A percentile compares a stretch with the other conserved stretches of the same genome.
Conservation (phyloP, 2,797 vertebrate genomes). For the Antennarius maculatus region DNA sequence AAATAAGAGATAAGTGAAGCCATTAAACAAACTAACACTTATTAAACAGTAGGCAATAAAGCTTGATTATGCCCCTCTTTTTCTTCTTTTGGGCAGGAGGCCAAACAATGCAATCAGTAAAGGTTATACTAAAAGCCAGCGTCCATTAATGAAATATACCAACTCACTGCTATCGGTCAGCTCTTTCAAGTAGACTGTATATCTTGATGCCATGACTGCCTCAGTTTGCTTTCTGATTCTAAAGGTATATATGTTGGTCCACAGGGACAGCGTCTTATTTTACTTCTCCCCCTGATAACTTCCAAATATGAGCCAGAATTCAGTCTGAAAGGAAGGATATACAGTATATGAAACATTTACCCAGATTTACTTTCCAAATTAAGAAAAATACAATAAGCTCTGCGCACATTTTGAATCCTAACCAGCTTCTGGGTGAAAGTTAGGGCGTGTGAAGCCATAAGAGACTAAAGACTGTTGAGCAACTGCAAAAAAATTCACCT, state of each 20-base stretch:
- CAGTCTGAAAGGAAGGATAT: not conserved
- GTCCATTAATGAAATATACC: slow-evolving; percentile 50
- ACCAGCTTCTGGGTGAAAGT: slow-evolving; percentile 6
- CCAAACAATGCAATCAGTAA: slow-evolving; percentile 64
- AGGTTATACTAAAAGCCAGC: slow-evolving; percentile 51
- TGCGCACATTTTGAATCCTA: slow-evolving; percentile 16
- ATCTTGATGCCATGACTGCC: not conserved
- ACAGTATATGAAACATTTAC: not conserved
- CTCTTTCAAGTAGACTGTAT: slow-evolving; percentile 18
- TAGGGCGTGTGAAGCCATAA: slow-evolving; percentile 6
- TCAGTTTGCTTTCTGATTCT: slow-evolving; percentile 8
- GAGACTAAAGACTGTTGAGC: slow-evolving; percentile 20
- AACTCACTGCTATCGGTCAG: slow-evolving; percentile 23
- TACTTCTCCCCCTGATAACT: not conserved
- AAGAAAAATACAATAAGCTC: slow-evolving; percentile 6
- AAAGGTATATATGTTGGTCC: not conserved
- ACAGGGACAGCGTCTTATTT: not conserved
- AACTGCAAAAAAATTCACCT: slow-evolving; percentile 6
- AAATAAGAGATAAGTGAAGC: slow-evolving; percentile 56
- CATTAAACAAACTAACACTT: slow-evolving; percentile 66
- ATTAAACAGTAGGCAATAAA: slow-evolving; percentile 61
- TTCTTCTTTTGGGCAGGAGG: slow-evolving; percentile 53
- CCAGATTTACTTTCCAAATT: slow-evolving; percentile 6
- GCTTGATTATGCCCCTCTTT: slow-evolving; percentile 56
- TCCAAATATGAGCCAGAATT: not conserved